phyloP scores from a whole-genome alignment of 2,797 vertebrate species.

The Holocentrus rufus region DNA sequence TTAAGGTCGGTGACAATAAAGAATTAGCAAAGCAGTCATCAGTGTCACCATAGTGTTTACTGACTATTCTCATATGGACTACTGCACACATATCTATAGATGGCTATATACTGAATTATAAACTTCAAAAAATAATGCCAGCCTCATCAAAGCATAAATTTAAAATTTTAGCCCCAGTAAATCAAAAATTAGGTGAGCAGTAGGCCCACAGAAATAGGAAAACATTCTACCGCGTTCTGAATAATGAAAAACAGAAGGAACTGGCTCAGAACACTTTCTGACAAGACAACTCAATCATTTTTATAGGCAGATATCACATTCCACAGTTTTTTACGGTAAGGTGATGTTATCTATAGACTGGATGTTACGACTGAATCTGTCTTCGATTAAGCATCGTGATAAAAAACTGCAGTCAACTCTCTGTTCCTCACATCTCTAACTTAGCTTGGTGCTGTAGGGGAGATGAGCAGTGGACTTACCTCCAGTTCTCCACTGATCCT shows the following conservation, averaged over 20 bases:
- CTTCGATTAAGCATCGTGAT: constrained; percentile 8
- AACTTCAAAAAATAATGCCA: background rate
- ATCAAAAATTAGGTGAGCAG: background rate
- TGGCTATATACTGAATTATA: background rate
- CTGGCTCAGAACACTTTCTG: background rate
- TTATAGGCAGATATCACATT: background rate
- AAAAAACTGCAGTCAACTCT: constrained; percentile 13
- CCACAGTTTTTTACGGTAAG: constrained; percentile 22
- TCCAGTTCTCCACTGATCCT: constrained; percentile 59
- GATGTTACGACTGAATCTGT: constrained; percentile 16
- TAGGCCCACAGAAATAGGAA: background rate
- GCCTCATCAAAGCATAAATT: background rate
- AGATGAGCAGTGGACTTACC: constrained; percentile 74
- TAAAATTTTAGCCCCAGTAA: background rate
- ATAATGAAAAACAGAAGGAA: background rate
- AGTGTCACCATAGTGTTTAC: background rate
- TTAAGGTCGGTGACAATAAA: background rate
- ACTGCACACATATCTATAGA: background rate
- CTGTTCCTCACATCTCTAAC: constrained; percentile 40
- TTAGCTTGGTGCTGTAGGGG: constrained; percentile 33
- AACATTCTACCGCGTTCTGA: background rate
- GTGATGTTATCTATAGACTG: constrained; percentile 21
- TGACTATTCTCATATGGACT: background rate
- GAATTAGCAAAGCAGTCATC: background rate
- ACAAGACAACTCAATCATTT: constrained; percentile 6